Conservation (phyloP, 2,113 vertebrate genomes). For the Albula goreensis region DNA sequence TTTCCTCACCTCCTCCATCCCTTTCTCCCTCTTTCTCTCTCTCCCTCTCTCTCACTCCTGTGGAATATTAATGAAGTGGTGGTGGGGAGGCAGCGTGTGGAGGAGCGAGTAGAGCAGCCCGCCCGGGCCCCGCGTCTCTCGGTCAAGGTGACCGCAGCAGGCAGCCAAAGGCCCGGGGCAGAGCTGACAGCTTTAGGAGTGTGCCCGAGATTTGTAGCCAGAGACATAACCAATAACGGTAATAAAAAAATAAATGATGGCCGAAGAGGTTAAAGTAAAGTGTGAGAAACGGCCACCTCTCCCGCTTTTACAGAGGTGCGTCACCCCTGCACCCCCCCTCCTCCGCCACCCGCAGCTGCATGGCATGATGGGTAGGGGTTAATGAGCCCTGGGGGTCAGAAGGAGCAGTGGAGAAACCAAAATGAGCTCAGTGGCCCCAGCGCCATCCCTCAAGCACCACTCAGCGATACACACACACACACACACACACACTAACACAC, state of each 20-base stretch:
- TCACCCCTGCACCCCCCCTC: conserved; percentile 1
- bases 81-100: neutral
- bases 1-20: neutral
- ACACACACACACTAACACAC: conserved; percentile 22
- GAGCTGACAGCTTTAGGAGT: conserved; percentile 75
- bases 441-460: conserved; percentile 49
- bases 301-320: conserved; percentile 45
- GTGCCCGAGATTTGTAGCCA: conserved; percentile 71
- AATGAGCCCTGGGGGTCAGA: conserved; percentile 62
- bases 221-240: conserved; percentile 64
- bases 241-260: conserved; percentile 70
- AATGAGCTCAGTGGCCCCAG: conserved; percentile 68
- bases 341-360: conserved; percentile 40
- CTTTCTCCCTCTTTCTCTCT: neutral
- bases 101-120: conserved; percentile 14
- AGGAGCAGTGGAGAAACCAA: conserved; percentile 63
- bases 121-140: conserved; percentile 36
- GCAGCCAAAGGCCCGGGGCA: conserved; percentile 60
- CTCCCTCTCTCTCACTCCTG: neutral
- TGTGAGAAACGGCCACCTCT: conserved; percentile 54
- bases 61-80: conserved; percentile 62
- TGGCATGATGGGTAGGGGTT: conserved; percentile 44
- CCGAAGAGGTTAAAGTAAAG: conserved; percentile 76
- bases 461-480: conserved; percentile 2
- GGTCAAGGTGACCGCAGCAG: conserved; percentile 73